Conservation (phyloP, 2,797 vertebrate species). For the Periophthalmus magnuspinnatus region DNA sequence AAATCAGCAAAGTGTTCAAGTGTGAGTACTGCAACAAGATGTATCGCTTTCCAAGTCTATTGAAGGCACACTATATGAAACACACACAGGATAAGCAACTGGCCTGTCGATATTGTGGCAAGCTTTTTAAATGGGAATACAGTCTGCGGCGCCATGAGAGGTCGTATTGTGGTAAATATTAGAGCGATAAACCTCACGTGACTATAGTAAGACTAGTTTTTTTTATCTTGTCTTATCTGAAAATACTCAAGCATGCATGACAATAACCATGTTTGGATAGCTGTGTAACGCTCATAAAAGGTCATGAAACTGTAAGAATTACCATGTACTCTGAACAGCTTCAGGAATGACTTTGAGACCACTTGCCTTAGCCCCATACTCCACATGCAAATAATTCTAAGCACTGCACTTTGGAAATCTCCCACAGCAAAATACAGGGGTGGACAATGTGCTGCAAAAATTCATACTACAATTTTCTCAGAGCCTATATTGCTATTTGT, state of each 20-base stretch:
- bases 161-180: conserved; percentile 13
- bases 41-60: conserved; percentile 25
- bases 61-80: conserved; percentile 23
- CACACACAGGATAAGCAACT: conserved; percentile 31
- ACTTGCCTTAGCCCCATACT: neutral
- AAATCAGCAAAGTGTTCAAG: neutral
- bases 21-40: conserved; percentile 24
- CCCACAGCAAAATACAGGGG: neutral
- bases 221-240: conserved; percentile 8
- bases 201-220: conserved; percentile 3
- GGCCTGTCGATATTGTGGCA: conserved; percentile 24
- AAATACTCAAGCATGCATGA: conserved; percentile 15
- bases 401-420: neutral
- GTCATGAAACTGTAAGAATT: neutral
- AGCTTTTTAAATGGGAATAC: conserved; percentile 28
- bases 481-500: no score
- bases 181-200: conserved; percentile 16
- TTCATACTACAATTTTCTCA: no score
- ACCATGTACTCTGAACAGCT: neutral
- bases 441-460: no score
- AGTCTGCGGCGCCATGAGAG: conserved; percentile 25
- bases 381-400: neutral
- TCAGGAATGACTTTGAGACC: neutral
- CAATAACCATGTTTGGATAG: neutral
- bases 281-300: neutral